Percentiles rank a stretch among this genome's conserved stretches.
These are phyloP conservation scores for Numenius arquata DNA, from an alignment of 2,113 vertebrate species.

Conservation along the genomic window DNA sequence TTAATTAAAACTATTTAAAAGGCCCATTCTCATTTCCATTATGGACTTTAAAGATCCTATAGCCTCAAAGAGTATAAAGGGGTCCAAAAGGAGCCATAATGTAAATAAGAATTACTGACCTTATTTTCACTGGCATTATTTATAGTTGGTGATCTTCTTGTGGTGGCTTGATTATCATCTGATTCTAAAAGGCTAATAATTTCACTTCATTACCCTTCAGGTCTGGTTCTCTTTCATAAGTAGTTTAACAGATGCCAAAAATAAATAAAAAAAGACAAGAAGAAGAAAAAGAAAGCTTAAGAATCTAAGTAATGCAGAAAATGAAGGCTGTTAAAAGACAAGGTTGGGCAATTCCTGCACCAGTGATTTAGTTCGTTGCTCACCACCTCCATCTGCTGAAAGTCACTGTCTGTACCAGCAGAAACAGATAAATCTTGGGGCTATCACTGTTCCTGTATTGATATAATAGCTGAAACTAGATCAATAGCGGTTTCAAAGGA, in stretches of 20 bases:
- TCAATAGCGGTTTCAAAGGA: neutral
- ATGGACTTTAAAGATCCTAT: neutral
- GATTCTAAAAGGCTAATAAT: constrained; percentile 20
- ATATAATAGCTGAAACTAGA: neutral
- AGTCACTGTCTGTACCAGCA: neutral
- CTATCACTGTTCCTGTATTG: neutral
- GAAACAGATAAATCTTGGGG: neutral
- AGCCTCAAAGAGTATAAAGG: neutral
- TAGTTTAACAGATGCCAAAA: neutral
- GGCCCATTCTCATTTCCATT: neutral
- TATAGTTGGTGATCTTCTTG: neutral
- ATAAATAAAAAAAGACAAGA: neutral
- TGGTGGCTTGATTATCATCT: neutral
- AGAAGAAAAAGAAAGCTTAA: neutral
- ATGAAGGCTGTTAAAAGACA: neutral
- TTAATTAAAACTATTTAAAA: constrained; percentile 30
- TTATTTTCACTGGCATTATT: constrained; percentile 9
- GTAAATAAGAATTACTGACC: neutral
- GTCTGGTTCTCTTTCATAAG: neutral
- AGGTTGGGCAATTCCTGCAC: neutral
- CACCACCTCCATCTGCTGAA: constrained; percentile 6
- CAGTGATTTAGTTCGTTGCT: neutral
- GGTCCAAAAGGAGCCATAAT: neutral
- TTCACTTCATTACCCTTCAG: constrained; percentile 11
- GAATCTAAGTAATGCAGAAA: neutral